Base-by-base conservation (phyloP, 2,888 invertebrate species). In the Eupithecia centaureata region DNA sequence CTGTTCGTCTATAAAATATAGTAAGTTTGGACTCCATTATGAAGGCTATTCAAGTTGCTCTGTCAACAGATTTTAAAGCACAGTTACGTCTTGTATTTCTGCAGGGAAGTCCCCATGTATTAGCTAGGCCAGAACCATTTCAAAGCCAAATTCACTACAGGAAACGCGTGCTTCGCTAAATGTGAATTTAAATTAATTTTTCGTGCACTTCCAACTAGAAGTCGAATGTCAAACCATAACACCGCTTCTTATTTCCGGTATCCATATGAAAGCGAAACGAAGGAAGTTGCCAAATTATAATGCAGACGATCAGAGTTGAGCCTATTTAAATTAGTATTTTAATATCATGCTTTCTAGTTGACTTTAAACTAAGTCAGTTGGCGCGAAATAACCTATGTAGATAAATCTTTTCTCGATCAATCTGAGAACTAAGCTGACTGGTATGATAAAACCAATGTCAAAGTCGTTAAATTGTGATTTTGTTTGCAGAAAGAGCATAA, bases 401-500 rank as follows among this genome's bases (percentile, higher is more conserved):
- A 18, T 0, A 18, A 42, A 42, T 10, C 42, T 8, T 42, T 18
- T 18, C 42, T 18, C n/a, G n/a, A n/a, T n/a, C n/a, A n/a, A n/a
- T n/a, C n/a, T n/a, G n/a, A 42, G 0, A 42, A 42, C 2, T 8
- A 42, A 42, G 2, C 7, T 5, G n/a, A 38, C 38, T 38, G 35
- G 15, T 35, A 5, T 4, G n/a, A 42, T n/a, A 27, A 38, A 57
- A 47, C 42, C 25, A 42, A 47, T 56, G 32, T 51, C 62, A 58
- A 59, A 18, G 10, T 38, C 25, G 25, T 8, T 52, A 67, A 42
- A 38, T 52, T 30, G 51, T 33, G 2, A 58, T 56, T 51, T 70
- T 63, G 42, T 51, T 90, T 91, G 67, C 90, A 95, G 95, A 93
- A 94, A 77, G 94, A 95, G 76, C 96, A 96, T 91, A 96, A 96